Evolutionary conservation across 2,797 vertebrate species (phyloP).

Genomic region (Apogon talboti): DNA sequence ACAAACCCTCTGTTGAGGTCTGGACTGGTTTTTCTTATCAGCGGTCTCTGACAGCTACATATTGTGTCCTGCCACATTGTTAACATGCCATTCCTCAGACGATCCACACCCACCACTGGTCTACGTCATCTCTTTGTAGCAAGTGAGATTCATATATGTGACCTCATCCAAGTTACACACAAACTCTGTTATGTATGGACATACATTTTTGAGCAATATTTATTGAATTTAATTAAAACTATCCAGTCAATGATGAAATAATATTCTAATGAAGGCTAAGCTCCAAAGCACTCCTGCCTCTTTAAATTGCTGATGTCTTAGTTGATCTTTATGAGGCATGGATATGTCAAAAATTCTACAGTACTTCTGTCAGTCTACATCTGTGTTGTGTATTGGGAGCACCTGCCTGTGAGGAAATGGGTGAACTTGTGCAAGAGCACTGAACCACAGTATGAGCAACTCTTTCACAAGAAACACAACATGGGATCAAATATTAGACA

Average conservation of each 20-base stretch:
- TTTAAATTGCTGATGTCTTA: not conserved
- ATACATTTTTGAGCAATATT: not conserved
- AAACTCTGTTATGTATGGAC: not conserved
- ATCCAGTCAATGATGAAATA: too few relatives aligned
- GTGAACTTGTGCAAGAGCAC: too few relatives aligned
- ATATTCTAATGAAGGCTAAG: too few relatives aligned
- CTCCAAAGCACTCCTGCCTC: not conserved
- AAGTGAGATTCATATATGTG: not conserved
- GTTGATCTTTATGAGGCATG: not conserved
- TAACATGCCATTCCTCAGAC: conserved; percentile 58
- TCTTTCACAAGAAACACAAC: not conserved
- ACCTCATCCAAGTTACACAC: not conserved
- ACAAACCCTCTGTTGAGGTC: conserved; percentile 15
- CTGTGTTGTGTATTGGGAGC: not conserved
- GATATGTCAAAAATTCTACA: not conserved
- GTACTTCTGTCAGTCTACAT: not conserved
- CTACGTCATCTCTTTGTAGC: conserved; percentile 20
- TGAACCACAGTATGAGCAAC: not conserved
- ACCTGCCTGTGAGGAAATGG: not conserved
- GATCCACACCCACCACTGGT: conserved; percentile 48
- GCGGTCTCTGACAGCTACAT: conserved; percentile 30
- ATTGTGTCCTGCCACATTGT: conserved; percentile 52
- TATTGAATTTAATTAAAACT: too few relatives aligned
- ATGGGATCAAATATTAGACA: too few relatives aligned
- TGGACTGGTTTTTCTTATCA: conserved; percentile 37